These are phyloP conservation scores for Diabrotica virgifera DNA, from an alignment of 1,140 invertebrate genomes.

Conservation along the genomic window DNA sequence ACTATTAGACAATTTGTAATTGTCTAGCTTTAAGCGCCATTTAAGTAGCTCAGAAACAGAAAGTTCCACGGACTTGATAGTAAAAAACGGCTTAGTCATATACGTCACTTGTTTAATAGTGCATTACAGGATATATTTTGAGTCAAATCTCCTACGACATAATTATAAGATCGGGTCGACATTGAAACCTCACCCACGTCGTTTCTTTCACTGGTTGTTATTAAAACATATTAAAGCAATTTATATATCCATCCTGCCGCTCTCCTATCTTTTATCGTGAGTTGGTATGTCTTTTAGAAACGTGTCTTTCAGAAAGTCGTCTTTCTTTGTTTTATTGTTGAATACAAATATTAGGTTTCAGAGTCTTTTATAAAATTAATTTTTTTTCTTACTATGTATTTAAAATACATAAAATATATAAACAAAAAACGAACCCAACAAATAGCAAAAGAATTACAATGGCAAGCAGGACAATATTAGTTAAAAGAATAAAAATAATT, in stretches of 20 bases:
- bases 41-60: neutral
- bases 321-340: too few species aligned
- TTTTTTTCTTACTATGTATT: too few species aligned
- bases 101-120: conserved; percentile 2
- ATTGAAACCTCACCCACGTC: conserved; percentile 1
- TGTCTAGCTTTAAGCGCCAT: neutral
- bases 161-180: neutral
- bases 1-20: neutral
- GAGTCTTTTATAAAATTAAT: too few species aligned
- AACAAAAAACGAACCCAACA: too few species aligned
- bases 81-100: neutral
- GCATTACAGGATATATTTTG: neutral
- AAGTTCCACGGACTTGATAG: neutral
- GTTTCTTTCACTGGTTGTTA: neutral
- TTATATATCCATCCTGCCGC: neutral
- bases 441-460: too few species aligned
- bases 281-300: too few species aligned
- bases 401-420: too few species aligned
- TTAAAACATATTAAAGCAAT: conserved; percentile 1
- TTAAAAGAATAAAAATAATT: too few species aligned
- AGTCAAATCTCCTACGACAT: conserved; percentile 2
- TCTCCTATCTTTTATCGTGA: neutral
- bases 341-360: too few species aligned
- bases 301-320: too few species aligned
- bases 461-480: too few species aligned